A percentile compares a stretch with the other conserved stretches of the same genome.
Evolutionary conservation across 35 echinoderm and acorn worm species (phyloP).

Genomic region (Acanthaster planci): DNA sequence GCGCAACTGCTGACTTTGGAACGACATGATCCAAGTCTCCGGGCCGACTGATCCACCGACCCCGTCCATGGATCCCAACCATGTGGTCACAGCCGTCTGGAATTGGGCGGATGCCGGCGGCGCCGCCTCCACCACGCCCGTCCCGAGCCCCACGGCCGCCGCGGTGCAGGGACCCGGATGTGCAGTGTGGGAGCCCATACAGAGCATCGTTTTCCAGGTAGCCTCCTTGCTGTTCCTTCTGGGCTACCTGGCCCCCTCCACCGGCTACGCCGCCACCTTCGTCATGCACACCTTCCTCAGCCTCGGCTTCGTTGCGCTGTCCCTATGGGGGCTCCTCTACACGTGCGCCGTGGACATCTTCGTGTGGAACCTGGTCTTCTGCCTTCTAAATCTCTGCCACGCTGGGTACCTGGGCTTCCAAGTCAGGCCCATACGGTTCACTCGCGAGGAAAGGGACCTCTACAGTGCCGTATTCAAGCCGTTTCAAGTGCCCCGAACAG

Average conservation of each 20-base stretch:
- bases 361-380: constrained; percentile 73
- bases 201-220: constrained; percentile 65
- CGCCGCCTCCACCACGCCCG: background rate
- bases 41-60: background rate
- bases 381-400: constrained; percentile 60
- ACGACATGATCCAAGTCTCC: background rate
- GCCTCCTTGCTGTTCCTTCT: constrained; percentile 45
- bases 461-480: constrained; percentile 83
- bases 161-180: background rate
- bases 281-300: constrained; percentile 46
- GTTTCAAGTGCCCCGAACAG: constrained; percentile 60
- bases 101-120: background rate
- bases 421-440: constrained; percentile 68
- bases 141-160: background rate
- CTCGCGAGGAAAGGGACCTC: constrained; percentile 73
- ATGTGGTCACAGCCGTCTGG: background rate
- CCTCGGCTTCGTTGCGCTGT: constrained; percentile 52
- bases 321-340: constrained; percentile 69
- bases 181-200: constrained; percentile 41
- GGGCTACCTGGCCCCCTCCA: constrained; percentile 45
- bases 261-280: constrained; percentile 44
- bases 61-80: background rate
- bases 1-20: no score
- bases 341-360: constrained; percentile 81
- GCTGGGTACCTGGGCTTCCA: constrained; percentile 53